Percentiles rank a stretch among this genome's conserved stretches.
These are phyloP conservation scores for Athalia cordata DNA, from an alignment of 2,888 invertebrate genomes.

Conservation along the genomic window DNA sequence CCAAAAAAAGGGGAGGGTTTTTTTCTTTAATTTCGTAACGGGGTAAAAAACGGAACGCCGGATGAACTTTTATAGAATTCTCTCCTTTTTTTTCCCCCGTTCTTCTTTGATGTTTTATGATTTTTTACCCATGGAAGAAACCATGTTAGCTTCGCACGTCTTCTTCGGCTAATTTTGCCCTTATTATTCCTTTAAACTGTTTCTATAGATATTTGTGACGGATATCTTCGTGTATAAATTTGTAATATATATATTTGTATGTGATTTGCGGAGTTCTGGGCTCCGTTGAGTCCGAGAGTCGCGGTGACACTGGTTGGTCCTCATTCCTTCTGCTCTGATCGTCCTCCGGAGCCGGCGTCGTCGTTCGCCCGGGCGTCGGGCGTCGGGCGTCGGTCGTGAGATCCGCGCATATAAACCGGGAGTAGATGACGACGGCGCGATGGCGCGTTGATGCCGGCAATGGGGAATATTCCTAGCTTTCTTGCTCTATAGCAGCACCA, in stretches of 20 bases:
- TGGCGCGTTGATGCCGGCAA: slow-evolving; percentile 24
- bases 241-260: slow-evolving; percentile 23
- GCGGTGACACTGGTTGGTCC: slow-evolving; percentile 40
- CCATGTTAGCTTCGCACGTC: no score
- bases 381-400: slow-evolving; percentile 26
- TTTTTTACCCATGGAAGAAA: no score
- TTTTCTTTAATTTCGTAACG: no score
- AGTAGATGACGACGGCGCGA: slow-evolving; percentile 20
- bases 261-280: slow-evolving; percentile 13
- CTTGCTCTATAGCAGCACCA: neutral
- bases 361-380: slow-evolving; percentile 29
- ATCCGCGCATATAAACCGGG: slow-evolving; percentile 30
- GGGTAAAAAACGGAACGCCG: no score
- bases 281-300: slow-evolving; percentile 41
- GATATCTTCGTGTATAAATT: neutral
- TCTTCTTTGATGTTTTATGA: no score
- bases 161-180: no score
- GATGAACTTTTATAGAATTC: no score
- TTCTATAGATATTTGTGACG: no score
- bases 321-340: neutral
- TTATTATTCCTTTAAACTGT: no score
- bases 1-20: no score
- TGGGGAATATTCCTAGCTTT: neutral
- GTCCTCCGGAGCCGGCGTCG: slow-evolving; percentile 39
- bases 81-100: no score